Percentiles rank a stretch among this genome's conserved stretches.
Evolutionary conservation across 2,888 invertebrate genomes (phyloP).

Genomic region (Exephanes ischioxanthus): DNA sequence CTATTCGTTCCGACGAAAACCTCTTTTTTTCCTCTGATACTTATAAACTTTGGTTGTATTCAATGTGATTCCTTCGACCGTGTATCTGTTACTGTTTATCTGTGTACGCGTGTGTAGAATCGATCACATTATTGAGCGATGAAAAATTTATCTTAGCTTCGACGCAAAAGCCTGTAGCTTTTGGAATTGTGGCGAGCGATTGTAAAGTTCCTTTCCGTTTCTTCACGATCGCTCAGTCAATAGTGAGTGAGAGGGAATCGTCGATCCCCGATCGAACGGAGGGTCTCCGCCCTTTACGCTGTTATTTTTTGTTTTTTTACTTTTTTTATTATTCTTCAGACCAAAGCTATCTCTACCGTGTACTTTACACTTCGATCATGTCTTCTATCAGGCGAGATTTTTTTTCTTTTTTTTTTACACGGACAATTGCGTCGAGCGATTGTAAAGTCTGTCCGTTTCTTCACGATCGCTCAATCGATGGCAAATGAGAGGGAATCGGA

Average conservation of each 20-base stretch:
- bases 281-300: neutral
- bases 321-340: neutral
- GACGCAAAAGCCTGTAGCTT: neutral
- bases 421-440: neutral
- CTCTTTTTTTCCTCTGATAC: neutral
- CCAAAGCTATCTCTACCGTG: neutral
- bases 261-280: neutral
- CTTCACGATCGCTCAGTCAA: conserved; percentile 12
- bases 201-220: neutral
- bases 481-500: neutral
- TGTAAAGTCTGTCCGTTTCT: neutral
- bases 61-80: neutral
- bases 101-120: neutral
- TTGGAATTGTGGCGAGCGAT: neutral
- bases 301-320: neutral
- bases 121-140: conserved; percentile 8
- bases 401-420: neutral
- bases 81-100: neutral
- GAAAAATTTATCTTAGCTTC: neutral
- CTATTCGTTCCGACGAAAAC: conserved; percentile 4
- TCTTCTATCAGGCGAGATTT: neutral
- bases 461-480: conserved; percentile 9
- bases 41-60: conserved; percentile 3
- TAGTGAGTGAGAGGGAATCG: neutral
- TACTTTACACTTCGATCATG: conserved; percentile 29